These are phyloP conservation scores for Sminthopsis crassicaudata DNA, from an alignment of 2,113 vertebrate genomes.

Conservation along the genomic window DNA sequence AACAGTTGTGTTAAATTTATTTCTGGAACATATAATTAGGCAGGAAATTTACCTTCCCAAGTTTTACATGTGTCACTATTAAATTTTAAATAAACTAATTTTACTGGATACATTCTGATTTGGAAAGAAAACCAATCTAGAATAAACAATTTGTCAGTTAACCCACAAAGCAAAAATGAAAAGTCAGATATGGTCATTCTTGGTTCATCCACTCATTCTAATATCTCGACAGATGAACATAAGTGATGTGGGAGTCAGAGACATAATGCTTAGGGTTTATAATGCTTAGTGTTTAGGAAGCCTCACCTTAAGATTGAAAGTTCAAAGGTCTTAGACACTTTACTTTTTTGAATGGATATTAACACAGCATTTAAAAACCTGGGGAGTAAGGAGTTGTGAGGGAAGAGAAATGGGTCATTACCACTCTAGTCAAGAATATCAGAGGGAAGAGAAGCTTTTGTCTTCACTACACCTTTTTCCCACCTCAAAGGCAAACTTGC, in stretches of 20 bases:
- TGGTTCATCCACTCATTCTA: neutral
- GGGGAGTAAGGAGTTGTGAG: neutral
- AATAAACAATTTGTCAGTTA: slow-evolving; percentile 47
- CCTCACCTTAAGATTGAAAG: neutral
- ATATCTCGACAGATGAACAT: slow-evolving; percentile 12
- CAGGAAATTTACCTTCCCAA: slow-evolving; percentile 39
- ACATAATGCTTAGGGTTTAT: slow-evolving; percentile 31
- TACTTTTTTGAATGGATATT: neutral
- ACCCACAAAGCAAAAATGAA: slow-evolving; percentile 54
- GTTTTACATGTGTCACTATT: neutral
- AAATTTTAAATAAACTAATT: slow-evolving; percentile 50
- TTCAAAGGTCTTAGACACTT: neutral
- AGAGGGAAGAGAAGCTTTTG: neutral
- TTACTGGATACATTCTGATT: slow-evolving; percentile 47
- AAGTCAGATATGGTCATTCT: neutral
- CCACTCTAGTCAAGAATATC: slow-evolving; percentile 9
- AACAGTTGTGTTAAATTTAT: slow-evolving; percentile 24
- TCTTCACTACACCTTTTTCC: slow-evolving; percentile 55
- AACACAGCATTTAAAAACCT: slow-evolving; percentile 34
- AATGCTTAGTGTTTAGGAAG: neutral
- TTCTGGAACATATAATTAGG: slow-evolving; percentile 60
- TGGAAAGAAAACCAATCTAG: slow-evolving; percentile 36
- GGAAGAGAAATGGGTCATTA: slow-evolving; percentile 28
- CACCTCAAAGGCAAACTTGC: slow-evolving; percentile 32
- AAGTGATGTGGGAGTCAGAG: slow-evolving; percentile 4